A percentile compares a stretch with the other conserved stretches of the same genome.
Conservation (phyloP, 2,113 vertebrate genomes). For the Bubo bubo region DNA sequence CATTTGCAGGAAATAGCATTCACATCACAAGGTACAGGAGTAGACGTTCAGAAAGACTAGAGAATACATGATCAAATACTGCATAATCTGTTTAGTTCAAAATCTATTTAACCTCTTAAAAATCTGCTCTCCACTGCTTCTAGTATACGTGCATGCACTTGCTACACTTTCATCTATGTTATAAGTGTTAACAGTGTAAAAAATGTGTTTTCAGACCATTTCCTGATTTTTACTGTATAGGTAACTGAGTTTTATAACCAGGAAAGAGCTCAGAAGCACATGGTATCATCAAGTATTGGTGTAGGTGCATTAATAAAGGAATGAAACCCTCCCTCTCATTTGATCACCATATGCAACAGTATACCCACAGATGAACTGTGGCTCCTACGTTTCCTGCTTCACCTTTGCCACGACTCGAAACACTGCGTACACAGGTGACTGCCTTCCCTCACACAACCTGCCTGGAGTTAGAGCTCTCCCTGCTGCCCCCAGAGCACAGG, state of each 20-base stretch:
- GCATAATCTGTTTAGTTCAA: neutral
- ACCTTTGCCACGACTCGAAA: neutral
- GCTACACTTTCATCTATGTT: neutral
- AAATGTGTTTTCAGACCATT: neutral
- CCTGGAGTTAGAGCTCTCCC: neutral
- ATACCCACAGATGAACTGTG: neutral
- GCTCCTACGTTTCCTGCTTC: neutral
- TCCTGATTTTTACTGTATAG: neutral
- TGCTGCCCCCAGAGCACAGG: accelerated
- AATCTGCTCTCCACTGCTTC: neutral
- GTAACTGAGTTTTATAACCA: neutral
- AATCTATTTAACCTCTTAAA: neutral
- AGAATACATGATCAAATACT: neutral
- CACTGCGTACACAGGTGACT: no score
- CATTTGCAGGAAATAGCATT: neutral
- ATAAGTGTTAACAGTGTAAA: neutral
- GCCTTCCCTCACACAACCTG: neutral
- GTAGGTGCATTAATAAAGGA: neutral
- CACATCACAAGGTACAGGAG: neutral
- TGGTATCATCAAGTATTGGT: neutral
- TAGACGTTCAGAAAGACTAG: neutral
- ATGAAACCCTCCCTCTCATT: neutral
- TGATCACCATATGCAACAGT: accelerated
- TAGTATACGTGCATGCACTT: neutral
- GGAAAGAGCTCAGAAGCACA: neutral